Evolutionary conservation across 64 coral and sea anemone genomes (phyloP).

Genomic region (Dendronephthya gigantea): DNA sequence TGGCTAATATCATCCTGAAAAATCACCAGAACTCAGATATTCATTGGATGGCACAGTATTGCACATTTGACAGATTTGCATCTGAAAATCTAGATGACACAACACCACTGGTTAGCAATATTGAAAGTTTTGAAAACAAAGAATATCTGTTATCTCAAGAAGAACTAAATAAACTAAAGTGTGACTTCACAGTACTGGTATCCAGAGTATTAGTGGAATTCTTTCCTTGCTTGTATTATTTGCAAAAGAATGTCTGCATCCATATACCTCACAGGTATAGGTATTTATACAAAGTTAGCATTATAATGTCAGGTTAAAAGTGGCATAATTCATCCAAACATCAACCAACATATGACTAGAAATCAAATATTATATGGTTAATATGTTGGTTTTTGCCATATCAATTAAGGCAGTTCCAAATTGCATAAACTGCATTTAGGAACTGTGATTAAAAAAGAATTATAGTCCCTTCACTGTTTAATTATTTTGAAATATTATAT

Average conservation of each 20-base stretch:
- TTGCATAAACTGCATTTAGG: background rate
- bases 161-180: too few species aligned
- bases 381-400: background rate
- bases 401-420: background rate
- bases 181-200: too few species aligned
- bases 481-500: too few species aligned
- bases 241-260: too few species aligned
- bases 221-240: too few species aligned
- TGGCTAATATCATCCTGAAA: constrained; percentile 43
- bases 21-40: constrained; percentile 47
- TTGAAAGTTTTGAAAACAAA: constrained; percentile 41
- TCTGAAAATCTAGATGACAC: constrained; percentile 22
- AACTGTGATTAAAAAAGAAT: background rate
- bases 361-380: background rate
- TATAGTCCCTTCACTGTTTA: background rate
- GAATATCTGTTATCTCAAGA: too few species aligned
- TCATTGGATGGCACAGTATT: constrained; percentile 41
- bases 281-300: too few species aligned
- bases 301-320: background rate
- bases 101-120: constrained; percentile 27
- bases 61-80: constrained; percentile 29
- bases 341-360: background rate
- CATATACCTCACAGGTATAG: too few species aligned
- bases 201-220: too few species aligned
- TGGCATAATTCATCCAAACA: too few species aligned